Conservation (phyloP, 1,140 invertebrate genomes). For the Arctopsyche grandis region DNA sequence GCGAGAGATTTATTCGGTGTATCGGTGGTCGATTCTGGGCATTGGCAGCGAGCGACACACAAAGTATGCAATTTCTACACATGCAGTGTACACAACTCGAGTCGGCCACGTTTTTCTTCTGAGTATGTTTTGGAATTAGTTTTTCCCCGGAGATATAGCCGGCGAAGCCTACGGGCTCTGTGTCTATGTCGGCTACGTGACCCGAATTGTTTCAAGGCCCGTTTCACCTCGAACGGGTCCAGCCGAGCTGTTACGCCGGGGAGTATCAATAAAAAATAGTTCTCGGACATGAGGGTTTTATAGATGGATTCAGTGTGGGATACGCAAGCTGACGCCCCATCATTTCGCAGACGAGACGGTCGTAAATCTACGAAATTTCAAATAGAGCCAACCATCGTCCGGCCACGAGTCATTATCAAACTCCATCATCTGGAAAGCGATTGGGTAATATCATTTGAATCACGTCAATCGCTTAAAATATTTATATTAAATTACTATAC, state of each 20-base stretch:
- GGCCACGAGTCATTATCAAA: too few species aligned
- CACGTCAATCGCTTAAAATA: too few species aligned
- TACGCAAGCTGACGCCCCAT: conserved; percentile 19
- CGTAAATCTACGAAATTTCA: conserved; percentile 7
- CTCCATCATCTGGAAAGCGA: too few species aligned
- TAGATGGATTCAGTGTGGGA: not conserved
- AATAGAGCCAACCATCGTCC: not conserved
- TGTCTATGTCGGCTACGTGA: conserved; percentile 52
- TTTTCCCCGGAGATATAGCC: conserved; percentile 29
- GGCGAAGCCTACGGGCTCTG: conserved; percentile 1
- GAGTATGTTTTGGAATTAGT: conserved; percentile 50
- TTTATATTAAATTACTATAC: too few species aligned
- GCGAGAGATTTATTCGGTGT: too few species aligned
- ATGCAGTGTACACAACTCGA: not conserved
- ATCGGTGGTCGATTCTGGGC: not conserved
- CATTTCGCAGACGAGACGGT: not conserved
- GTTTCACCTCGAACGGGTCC: conserved; percentile 20
- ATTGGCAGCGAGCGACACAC: not conserved
- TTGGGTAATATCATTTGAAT: too few species aligned
- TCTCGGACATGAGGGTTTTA: conserved; percentile 28
- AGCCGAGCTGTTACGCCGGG: conserved; percentile 34
- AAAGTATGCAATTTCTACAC: conserved; percentile 9
- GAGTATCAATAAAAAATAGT: conserved; percentile 37
- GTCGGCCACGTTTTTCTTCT: conserved; percentile 2
- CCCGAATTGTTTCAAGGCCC: conserved; percentile 40